Evolutionary conservation across 2,113 vertebrate species (phyloP).

Genomic region (Burhinus bistriatus): DNA sequence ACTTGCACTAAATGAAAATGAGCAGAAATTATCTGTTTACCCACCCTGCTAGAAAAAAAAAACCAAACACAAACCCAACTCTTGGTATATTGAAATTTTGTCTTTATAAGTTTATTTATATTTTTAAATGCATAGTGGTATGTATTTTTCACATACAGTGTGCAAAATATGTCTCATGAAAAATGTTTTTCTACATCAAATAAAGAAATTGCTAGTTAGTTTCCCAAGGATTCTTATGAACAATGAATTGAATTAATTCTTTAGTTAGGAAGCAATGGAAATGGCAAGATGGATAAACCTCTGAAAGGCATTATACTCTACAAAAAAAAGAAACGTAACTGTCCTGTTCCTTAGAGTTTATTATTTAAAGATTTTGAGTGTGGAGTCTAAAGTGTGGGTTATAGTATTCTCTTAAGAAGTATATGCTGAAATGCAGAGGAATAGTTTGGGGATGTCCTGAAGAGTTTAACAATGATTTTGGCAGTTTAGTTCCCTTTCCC

Average conservation of each 20-base stretch:
- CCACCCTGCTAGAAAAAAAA: background rate
- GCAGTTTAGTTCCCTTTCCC: background rate
- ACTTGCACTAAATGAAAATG: background rate
- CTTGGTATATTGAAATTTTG: background rate
- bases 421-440: background rate
- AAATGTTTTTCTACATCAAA: background rate
- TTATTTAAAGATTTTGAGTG: background rate
- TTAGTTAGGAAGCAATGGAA: background rate
- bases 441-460: background rate
- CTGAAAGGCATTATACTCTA: background rate
- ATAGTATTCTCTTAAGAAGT: background rate
- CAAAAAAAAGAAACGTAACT: background rate
- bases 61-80: background rate
- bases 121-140: background rate
- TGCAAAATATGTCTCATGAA: background rate
- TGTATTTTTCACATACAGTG: background rate
- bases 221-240: background rate
- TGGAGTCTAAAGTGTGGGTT: background rate
- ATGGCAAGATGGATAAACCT: background rate
- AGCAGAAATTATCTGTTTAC: background rate
- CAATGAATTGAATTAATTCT: background rate
- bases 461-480: background rate
- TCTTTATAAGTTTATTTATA: background rate
- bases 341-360: background rate
- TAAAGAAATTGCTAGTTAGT: background rate